A percentile compares a stretch with the other conserved stretches of the same genome.
Evolutionary conservation across 2,888 invertebrate species (phyloP).

Genomic region (Caradrina kadenii): DNA sequence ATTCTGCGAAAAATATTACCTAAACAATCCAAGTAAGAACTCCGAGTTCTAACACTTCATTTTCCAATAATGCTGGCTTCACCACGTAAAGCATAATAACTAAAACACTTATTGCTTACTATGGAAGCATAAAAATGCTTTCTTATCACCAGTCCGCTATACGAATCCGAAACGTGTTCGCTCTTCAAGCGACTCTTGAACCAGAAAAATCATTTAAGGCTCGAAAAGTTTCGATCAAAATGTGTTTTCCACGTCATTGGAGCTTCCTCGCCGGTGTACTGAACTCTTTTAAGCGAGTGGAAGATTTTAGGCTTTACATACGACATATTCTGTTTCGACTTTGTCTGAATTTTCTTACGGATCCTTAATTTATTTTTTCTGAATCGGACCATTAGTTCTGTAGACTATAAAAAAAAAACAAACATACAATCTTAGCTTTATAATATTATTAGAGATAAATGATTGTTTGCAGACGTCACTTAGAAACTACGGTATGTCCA

Average conservation of each 20-base stretch:
- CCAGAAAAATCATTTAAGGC: constrained; percentile 70
- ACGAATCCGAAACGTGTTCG: constrained; percentile 53
- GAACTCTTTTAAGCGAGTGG: constrained; percentile 24
- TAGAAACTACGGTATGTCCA: too few relatives aligned
- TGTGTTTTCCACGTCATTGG: constrained; percentile 71
- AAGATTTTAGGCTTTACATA: constrained; percentile 7
- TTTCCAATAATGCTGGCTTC: background rate
- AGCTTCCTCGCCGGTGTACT: constrained; percentile 54
- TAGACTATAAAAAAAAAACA: too few relatives aligned
- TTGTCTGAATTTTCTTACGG: too few relatives aligned
- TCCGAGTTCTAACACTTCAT: too few relatives aligned
- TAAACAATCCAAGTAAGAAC: too few relatives aligned
- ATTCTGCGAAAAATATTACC: too few relatives aligned
- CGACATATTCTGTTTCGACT: background rate
- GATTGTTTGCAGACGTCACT: too few relatives aligned
- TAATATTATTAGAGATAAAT: too few relatives aligned
- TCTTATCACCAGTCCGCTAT: constrained; percentile 55
- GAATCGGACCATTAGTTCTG: too few relatives aligned
- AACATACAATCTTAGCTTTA: too few relatives aligned
- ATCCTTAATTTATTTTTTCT: background rate
- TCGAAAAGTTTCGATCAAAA: constrained; percentile 68
- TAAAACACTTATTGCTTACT: constrained; percentile 26
- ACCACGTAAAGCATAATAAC: constrained; percentile 1
- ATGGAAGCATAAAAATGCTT: constrained; percentile 28
- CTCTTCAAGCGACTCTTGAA: constrained; percentile 62